Conservation (phyloP, 2,888 invertebrate species). For the Ormyrus nitidulus region DNA sequence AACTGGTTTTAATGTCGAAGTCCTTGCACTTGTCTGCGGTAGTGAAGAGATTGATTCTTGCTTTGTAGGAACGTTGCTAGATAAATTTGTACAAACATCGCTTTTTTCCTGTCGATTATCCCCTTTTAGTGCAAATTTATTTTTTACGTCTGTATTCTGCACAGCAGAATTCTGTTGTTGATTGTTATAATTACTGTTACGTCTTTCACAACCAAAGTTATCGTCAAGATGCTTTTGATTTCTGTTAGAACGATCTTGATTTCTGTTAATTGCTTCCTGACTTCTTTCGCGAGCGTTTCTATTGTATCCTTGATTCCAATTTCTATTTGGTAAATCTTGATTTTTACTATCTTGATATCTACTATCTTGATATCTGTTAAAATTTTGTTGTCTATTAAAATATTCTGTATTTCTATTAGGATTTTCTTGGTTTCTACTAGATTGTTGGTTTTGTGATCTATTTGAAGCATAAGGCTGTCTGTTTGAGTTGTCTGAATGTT, state of each 20-base stretch:
- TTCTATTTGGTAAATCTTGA: neutral
- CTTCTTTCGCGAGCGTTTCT: neutral
- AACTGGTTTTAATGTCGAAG: too few species aligned
- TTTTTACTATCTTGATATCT: neutral
- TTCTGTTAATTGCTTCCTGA: constrained; percentile 1
- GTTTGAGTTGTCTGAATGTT: neutral
- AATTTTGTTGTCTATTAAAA: neutral
- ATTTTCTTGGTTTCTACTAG: neutral
- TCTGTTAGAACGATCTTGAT: neutral
- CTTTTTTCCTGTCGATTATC: too few species aligned
- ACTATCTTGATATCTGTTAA: constrained; percentile 3
- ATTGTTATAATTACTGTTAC: neutral
- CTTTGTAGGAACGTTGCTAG: too few species aligned
- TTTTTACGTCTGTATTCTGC: too few species aligned
- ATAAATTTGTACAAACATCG: too few species aligned
- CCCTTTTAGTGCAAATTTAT: too few species aligned
- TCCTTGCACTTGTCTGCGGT: too few species aligned
- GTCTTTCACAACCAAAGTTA: constrained; percentile 1
- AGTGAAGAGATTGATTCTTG: too few species aligned
- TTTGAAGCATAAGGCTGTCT: neutral
- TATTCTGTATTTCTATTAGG: constrained; percentile 5
- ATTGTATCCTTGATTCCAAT: neutral
- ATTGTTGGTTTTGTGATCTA: neutral
- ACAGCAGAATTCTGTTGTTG: neutral
- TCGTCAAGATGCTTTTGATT: constrained; percentile 5